Evolutionary conservation across 2,113 vertebrate genomes (phyloP).

Genomic region (Aleadryas rufinucha): DNA sequence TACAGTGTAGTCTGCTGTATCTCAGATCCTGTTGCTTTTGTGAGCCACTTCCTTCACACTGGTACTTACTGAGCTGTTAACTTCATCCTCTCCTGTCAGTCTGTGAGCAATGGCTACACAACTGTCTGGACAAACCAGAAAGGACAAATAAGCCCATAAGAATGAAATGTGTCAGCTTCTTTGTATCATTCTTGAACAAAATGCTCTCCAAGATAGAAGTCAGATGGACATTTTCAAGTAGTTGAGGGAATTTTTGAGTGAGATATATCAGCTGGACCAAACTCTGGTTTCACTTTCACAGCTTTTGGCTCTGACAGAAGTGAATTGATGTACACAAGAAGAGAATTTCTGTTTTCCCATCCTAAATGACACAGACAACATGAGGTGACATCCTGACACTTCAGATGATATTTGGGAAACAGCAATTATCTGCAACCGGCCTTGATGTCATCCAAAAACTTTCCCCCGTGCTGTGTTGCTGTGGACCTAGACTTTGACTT

Average conservation of each 20-base stretch:
- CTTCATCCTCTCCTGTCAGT: conserved; percentile 71
- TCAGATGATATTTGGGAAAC: background rate
- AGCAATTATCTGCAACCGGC: background rate
- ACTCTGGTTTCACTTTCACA: background rate
- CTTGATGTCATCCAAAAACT: background rate
- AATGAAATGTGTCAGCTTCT: background rate
- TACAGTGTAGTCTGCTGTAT: conserved; percentile 71
- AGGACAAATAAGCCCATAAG: background rate
- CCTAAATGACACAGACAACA: background rate
- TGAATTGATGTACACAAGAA: background rate
- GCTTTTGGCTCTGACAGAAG: background rate
- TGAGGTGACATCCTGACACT: background rate
- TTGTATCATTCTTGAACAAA: background rate
- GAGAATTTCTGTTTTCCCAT: background rate
- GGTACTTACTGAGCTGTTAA: conserved; percentile 72
- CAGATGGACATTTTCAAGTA: background rate
- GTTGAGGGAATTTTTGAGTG: background rate
- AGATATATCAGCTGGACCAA: background rate
- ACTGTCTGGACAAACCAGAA: conserved; percentile 39
- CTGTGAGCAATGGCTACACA: conserved; percentile 58
- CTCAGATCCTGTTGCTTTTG: conserved; percentile 67
- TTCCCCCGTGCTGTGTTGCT: background rate
- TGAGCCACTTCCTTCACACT: conserved; percentile 76
- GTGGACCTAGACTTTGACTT: background rate
- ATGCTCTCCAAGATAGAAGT: background rate